Base-by-base conservation (phyloP, 2,113 vertebrate species). In the Sapajus apella region DNA sequence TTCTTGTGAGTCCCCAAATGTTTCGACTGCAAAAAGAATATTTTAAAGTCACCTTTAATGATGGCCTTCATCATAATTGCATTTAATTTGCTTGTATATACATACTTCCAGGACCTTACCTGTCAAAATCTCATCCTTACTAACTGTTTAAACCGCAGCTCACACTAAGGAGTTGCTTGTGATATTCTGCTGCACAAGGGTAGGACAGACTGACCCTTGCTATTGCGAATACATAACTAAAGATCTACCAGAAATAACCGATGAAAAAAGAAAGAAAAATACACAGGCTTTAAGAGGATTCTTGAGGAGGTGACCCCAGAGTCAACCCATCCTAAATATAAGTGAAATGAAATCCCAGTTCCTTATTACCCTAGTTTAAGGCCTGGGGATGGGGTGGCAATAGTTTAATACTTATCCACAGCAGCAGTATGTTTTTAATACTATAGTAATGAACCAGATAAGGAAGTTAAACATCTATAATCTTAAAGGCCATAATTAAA, bases 381-480 rank as follows among this genome's bases (percentile, higher is more conserved):
- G 20, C 23, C 56, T 75, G 17, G 32, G 2, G 64, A 47, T 79
- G 7, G 30, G n/a, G 55, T 75, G 55, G 72, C 75, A 86, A 86
- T 47, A 35, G 81, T 70, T 80, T n/a, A 68, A 66, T 52, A 88
- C 40, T 18, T 68, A 86, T 23, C 43, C 47, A 68, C 14, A 86
- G 20, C 35, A 72, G 32, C 35, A 72, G 32, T 37, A 40, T 89
- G 82, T 81, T 90, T 87, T 75, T 81, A 92, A 94, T 30, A 85
- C 81, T 84, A 7, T 90, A 72, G 94, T 66, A 95, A 91, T 96
- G 75, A 97, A 83, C 43, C 52, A 90, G 9, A 72, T 30, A 35
- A 87, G 64, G 58, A 88, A 87, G 76, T 87, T 87, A 96, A 94
- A n/a, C 66, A 52, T 21, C 55, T 68, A 68, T 37, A 73, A 77